Conservation (phyloP, 1,140 invertebrate genomes). For the Sminthurides bifidus region DNA sequence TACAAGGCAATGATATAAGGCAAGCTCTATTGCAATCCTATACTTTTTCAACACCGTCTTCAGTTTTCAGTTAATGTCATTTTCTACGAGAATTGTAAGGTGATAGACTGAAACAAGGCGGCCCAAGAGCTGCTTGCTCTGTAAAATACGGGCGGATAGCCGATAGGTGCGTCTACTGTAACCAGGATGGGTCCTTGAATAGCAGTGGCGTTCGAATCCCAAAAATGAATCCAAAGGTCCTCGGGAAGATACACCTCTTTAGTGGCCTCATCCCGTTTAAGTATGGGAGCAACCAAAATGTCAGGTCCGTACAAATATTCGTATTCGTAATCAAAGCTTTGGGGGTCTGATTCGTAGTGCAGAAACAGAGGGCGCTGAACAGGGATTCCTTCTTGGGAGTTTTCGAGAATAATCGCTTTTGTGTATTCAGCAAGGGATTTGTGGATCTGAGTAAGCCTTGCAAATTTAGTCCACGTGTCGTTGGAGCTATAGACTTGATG, state of each 20-base stretch:
- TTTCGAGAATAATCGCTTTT: conserved; percentile 27
- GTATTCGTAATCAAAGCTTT: conserved; percentile 32
- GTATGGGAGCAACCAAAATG: conserved; percentile 37
- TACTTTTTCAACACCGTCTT: no score
- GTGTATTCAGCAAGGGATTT: conserved; percentile 35
- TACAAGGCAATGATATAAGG: no score
- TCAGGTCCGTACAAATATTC: conserved; percentile 38
- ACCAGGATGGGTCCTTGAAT: not conserved
- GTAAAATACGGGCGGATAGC: conserved; percentile 3
- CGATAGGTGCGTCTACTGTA: not conserved
- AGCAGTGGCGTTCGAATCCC: not conserved
- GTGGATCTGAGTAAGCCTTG: conserved; percentile 34
- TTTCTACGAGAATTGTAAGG: not conserved
- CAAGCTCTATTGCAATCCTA: no score
- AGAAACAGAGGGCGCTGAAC: conserved; percentile 37
- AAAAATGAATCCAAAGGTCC: conserved; percentile 1
- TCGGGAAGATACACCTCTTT: not conserved
- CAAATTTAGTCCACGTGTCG: conserved; percentile 34
- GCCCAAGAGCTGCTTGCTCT: not conserved
- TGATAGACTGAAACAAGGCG: not conserved
- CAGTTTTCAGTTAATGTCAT: no score
- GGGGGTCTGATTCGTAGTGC: conserved; percentile 32
- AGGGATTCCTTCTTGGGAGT: conserved; percentile 32
- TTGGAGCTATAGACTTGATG: conserved; percentile 36
- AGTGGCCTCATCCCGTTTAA: conserved; percentile 13